phyloP scores from a whole-genome alignment of 37 sponge, comb jelly and placozoan species.

The Beroe forskalii region DNA sequence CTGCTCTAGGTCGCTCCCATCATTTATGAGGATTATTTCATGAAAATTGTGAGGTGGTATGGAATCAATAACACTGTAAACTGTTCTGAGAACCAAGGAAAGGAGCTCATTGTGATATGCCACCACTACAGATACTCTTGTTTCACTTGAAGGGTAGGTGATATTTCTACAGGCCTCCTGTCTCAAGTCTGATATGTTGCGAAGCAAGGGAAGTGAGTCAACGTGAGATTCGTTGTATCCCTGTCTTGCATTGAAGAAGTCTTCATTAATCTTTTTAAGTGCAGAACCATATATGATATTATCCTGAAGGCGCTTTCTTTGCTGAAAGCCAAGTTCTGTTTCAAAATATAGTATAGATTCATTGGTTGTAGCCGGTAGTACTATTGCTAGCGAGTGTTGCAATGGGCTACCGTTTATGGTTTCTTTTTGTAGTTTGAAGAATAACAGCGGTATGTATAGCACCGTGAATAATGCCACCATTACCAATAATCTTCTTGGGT shows the following conservation, averaged over 20 bases:
- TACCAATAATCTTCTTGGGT: too few species aligned
- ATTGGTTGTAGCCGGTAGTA: too few species aligned
- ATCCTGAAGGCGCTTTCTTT: neutral
- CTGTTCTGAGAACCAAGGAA: neutral
- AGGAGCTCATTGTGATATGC: slow-evolving; percentile 34
- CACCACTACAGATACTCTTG: slow-evolving; percentile 7
- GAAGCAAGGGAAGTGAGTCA: neutral
- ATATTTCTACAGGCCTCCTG: neutral
- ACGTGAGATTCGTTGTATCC: neutral
- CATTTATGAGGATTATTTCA: slow-evolving; percentile 19
- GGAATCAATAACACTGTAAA: slow-evolving; percentile 1
- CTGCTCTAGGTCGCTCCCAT: neutral
- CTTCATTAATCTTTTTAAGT: neutral
- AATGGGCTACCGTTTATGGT: too few species aligned
- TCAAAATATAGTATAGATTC: slow-evolving; percentile 32
- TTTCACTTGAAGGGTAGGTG: neutral
- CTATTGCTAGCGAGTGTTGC: too few species aligned
- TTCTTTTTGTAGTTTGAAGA: too few species aligned
- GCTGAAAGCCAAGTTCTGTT: neutral
- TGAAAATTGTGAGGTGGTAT: slow-evolving; percentile 27
- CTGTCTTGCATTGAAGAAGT: neutral
- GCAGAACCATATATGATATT: neutral
- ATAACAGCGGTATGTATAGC: too few species aligned
- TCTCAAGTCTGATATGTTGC: neutral
- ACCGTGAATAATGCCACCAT: too few species aligned